Conservation (phyloP, 1,140 invertebrate species). For the Orius laevigatus region DNA sequence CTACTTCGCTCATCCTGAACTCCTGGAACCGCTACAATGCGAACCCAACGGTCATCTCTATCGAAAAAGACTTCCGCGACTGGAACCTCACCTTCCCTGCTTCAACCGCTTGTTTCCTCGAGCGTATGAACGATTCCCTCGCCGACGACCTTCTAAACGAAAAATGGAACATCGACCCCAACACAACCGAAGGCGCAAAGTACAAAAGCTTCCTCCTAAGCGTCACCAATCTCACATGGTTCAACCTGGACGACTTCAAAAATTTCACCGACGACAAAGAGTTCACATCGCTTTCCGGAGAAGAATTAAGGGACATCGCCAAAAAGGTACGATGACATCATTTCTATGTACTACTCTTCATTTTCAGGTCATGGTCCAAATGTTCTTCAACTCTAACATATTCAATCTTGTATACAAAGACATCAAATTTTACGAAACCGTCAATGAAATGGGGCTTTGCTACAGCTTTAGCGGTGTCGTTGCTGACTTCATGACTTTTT, state of each 20-base stretch:
- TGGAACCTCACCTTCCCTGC: conserved; percentile 38
- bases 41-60: conserved; percentile 39
- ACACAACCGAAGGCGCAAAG: conserved; percentile 15
- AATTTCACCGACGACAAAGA: conserved; percentile 28
- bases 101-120: conserved; percentile 25
- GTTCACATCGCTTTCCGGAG: conserved; percentile 25
- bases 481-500: conserved; percentile 17
- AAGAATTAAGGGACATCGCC: conserved; percentile 29
- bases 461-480: conserved; percentile 19
- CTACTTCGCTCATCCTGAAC: conserved; percentile 23
- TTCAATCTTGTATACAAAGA: conserved; percentile 18
- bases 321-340: conserved; percentile 23
- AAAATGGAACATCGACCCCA: conserved; percentile 17
- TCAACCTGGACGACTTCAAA: conserved; percentile 28
- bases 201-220: conserved; percentile 29
- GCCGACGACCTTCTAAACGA: conserved; percentile 7
- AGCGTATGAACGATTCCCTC: neutral
- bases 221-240: conserved; percentile 32
- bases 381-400: conserved; percentile 16
- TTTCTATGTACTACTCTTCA: too few relatives aligned
- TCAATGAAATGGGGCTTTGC: conserved; percentile 23
- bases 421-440: conserved; percentile 16
- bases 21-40: conserved; percentile 35
- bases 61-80: conserved; percentile 39
- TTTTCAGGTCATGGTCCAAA: conserved; percentile 14